Percentiles rank a stretch among this genome's conserved stretches.
These are phyloP conservation scores for Drepanosiphum platanoidis DNA, from an alignment of 2,888 invertebrate species.

Conservation along the genomic window DNA sequence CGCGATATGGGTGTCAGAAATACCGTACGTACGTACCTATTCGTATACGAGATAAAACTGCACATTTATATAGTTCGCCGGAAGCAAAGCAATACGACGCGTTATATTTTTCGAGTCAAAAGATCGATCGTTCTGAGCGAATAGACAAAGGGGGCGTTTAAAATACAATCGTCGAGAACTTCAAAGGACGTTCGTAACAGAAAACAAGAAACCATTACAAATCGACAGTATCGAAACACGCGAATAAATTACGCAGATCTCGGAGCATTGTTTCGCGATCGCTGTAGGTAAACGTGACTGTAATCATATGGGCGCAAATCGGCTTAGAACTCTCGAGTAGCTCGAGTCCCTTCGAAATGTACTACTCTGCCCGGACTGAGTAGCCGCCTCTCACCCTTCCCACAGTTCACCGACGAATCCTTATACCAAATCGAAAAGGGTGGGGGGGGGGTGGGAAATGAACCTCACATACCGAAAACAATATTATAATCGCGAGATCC, in stretches of 20 bases:
- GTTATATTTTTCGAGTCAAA: neutral
- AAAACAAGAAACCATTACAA: too few relatives aligned
- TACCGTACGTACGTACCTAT: neutral
- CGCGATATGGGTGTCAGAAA: neutral
- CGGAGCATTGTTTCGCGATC: conserved; percentile 11
- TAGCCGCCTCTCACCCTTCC: too few relatives aligned
- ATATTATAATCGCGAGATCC: too few relatives aligned
- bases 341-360: too few relatives aligned
- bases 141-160: neutral
- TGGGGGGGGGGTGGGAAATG: too few relatives aligned
- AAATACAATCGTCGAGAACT: neutral
- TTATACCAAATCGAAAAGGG: too few relatives aligned
- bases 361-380: too few relatives aligned
- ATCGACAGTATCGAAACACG: neutral
- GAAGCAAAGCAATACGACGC: neutral
- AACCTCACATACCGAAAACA: too few relatives aligned
- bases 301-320: neutral
- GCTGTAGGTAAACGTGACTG: neutral
- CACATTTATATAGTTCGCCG: neutral
- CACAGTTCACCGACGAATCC: too few relatives aligned
- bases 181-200: too few relatives aligned
- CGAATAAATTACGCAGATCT: neutral
- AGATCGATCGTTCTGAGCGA: neutral
- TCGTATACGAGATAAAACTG: too few relatives aligned
- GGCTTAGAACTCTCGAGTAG: too few relatives aligned